Percentiles rank a stretch among this genome's conserved stretches.
Evolutionary conservation across 2,888 invertebrate genomes (phyloP).

Genomic region (Leucozona laternaria): DNA sequence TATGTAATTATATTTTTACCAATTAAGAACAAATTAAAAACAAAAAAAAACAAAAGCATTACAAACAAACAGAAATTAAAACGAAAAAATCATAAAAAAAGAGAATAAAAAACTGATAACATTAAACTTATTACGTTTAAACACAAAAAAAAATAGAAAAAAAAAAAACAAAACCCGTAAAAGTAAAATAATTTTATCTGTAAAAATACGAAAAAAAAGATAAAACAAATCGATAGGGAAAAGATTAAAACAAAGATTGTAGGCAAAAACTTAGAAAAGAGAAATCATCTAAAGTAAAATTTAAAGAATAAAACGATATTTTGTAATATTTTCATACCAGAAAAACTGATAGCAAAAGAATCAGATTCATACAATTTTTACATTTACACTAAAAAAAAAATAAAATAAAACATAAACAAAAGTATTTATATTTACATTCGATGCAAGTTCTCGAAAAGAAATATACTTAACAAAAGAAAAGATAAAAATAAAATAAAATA

Average conservation of each 20-base stretch:
- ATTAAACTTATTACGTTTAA: slow-evolving; percentile 69
- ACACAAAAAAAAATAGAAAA: slow-evolving; percentile 48
- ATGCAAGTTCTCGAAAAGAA: slow-evolving; percentile 52
- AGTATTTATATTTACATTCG: slow-evolving; percentile 74
- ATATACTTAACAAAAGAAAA: not conserved
- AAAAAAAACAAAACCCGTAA: slow-evolving; percentile 34
- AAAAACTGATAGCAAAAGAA: slow-evolving; percentile 58
- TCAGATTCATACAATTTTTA: slow-evolving; percentile 75
- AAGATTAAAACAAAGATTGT: slow-evolving; percentile 37
- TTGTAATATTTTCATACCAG: slow-evolving; percentile 76
- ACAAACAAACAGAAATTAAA: slow-evolving; percentile 32
- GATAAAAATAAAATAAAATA: not conserved
- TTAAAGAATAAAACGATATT: slow-evolving; percentile 58
- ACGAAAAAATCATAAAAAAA: slow-evolving; percentile 49
- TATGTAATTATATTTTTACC: slow-evolving; percentile 61
- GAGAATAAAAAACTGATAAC: slow-evolving; percentile 73
- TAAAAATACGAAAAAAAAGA: slow-evolving; percentile 36
- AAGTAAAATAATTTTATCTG: slow-evolving; percentile 65
- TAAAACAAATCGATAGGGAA: slow-evolving; percentile 57
- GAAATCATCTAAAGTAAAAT: slow-evolving; percentile 61
- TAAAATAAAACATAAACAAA: slow-evolving; percentile 41
- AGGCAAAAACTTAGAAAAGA: slow-evolving; percentile 46
- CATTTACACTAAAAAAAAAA: slow-evolving; percentile 64
- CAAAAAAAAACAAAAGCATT: slow-evolving; percentile 48
- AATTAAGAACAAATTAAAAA: slow-evolving; percentile 57